These are phyloP conservation scores for Sylvia atricapilla DNA, from an alignment of 2,113 vertebrate species.

Conservation along the genomic window DNA sequence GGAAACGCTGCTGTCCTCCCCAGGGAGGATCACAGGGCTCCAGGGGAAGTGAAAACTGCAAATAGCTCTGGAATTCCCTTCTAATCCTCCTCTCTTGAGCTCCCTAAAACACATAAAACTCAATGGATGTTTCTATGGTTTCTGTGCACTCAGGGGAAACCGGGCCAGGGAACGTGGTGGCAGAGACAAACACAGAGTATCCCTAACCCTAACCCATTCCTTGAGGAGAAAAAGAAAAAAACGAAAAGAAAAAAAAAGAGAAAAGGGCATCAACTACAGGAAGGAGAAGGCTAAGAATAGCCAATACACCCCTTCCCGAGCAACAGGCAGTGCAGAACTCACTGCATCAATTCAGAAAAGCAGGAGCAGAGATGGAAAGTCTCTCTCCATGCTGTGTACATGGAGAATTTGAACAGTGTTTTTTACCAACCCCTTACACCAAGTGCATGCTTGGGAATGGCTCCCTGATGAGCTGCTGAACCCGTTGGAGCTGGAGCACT, in stretches of 20 bases:
- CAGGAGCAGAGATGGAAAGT: background rate
- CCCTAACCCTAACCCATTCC: background rate
- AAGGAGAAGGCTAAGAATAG: background rate
- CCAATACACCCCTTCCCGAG: background rate
- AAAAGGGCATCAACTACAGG: background rate
- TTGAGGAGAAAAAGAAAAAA: too few species aligned
- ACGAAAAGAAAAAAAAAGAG: too few species aligned
- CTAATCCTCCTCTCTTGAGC: background rate
- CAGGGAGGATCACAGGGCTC: background rate
- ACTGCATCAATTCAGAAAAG: background rate
- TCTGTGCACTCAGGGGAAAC: background rate
- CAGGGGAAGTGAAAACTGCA: background rate
- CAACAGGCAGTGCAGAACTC: background rate
- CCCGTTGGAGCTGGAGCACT: fast-evolving
- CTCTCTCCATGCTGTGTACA: background rate
- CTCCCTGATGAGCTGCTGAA: background rate
- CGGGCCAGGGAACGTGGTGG: background rate
- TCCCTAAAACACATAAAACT: background rate
- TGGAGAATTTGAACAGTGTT: fast-evolving
- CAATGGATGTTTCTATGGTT: background rate
- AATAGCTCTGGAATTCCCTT: background rate
- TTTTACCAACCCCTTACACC: background rate
- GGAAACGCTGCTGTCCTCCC: background rate
- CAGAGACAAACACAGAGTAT: background rate
- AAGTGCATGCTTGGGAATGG: fast-evolving